Evolutionary conservation across 2,113 vertebrate genomes (phyloP).

Genomic region (Arvicanthis niloticus): DNA sequence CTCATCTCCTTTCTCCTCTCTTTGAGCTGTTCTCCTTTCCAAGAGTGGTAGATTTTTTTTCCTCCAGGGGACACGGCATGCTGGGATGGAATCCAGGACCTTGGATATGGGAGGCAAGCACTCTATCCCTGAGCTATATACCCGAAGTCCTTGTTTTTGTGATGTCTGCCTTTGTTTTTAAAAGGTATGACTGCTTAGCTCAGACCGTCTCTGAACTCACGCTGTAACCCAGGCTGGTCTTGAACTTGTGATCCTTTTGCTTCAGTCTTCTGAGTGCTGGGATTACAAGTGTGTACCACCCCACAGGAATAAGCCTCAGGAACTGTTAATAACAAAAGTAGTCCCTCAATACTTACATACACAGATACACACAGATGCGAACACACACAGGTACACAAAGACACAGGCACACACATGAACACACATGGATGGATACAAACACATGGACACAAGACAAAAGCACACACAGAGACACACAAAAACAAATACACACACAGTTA

Average conservation of each 20-base stretch:
- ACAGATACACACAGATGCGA: neutral
- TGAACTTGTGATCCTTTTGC: neutral
- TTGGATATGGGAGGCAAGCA: neutral
- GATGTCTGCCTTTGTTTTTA: neutral
- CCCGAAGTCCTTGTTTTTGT: neutral
- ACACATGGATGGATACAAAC: rapidly evolving
- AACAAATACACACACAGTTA: neutral
- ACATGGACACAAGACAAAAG: neutral
- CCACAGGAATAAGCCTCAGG: neutral
- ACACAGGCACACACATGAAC: neutral
- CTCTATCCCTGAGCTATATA: neutral
- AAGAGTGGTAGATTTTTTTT: neutral
- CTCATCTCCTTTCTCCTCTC: neutral
- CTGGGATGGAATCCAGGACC: neutral
- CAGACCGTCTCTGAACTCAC: neutral
- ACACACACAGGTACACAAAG: neutral
- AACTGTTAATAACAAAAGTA: neutral
- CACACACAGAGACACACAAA: neutral
- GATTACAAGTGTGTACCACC: neutral
- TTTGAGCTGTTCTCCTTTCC: too few species aligned
- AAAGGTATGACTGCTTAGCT: neutral
- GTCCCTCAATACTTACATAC: neutral
- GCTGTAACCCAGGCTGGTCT: neutral
- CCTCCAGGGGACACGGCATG: neutral
- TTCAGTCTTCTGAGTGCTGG: neutral